Conservation (phyloP, 2,888 invertebrate species). For the Helobdella robusta region DNA sequence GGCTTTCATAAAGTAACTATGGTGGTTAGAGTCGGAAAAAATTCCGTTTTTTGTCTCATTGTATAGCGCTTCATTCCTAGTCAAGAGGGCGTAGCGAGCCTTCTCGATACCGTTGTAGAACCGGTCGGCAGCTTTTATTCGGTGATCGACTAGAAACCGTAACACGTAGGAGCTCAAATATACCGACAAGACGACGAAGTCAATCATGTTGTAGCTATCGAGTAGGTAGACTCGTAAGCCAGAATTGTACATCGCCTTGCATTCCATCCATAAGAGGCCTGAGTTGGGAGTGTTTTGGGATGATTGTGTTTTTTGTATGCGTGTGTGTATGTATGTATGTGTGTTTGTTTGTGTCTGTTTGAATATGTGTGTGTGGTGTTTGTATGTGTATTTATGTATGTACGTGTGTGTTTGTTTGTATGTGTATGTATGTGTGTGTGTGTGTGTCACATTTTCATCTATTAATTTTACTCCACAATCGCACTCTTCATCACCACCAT, state of each 20-base stretch:
- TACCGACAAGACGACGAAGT: conserved; percentile 47
- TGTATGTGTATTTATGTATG: not conserved
- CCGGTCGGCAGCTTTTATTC: conserved; percentile 45
- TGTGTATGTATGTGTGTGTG: not conserved
- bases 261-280: conserved; percentile 49
- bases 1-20: conserved; percentile 36
- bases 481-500: too few relatives aligned
- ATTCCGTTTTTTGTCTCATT: conserved; percentile 27
- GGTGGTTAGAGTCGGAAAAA: conserved; percentile 36
- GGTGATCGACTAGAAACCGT: conserved; percentile 47
- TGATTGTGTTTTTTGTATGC: not conserved
- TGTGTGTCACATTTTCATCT: too few relatives aligned
- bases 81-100: conserved; percentile 39
- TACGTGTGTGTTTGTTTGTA: not conserved
- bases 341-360: not conserved
- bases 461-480: too few relatives aligned
- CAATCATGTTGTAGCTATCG: conserved; percentile 48
- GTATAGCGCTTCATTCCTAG: conserved; percentile 23
- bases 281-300: not conserved
- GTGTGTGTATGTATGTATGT: conserved; percentile 1
- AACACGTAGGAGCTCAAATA: conserved; percentile 48
- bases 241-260: conserved; percentile 48
- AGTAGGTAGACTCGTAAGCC: conserved; percentile 46
- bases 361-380: not conserved
- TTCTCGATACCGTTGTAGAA: conserved; percentile 42